Evolutionary conservation across 2,797 vertebrate genomes (phyloP).

Genomic region (Tamandua tetradactyla): DNA sequence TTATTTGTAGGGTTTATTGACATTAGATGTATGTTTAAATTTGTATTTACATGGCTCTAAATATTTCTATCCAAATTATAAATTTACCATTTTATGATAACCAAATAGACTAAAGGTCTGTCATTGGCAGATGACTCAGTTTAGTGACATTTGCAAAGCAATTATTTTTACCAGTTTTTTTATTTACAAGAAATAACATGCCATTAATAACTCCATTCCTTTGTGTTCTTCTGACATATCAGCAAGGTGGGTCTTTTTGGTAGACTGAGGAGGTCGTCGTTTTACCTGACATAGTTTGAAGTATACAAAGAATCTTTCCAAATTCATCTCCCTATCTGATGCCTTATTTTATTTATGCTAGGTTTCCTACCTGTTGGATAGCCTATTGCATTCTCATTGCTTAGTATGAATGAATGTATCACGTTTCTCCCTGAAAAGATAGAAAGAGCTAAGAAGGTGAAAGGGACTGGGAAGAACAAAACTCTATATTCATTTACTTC

Average conservation of each 20-base stretch:
- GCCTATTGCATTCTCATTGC: not conserved
- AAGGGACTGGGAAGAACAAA: not conserved
- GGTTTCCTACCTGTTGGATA: not conserved
- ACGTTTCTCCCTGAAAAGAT: not conserved
- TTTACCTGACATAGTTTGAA: not conserved
- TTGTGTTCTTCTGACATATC: not conserved
- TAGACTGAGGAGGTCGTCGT: not conserved
- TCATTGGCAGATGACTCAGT: not conserved
- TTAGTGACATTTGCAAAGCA: not conserved
- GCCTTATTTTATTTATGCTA: not conserved
- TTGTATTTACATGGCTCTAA: not conserved
- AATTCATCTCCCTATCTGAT: not conserved
- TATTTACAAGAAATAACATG: slow-evolving; percentile 5
- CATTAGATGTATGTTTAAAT: not conserved
- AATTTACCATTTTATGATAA: not conserved
- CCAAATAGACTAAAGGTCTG: not conserved
- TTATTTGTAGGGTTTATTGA: not conserved
- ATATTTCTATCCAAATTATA: slow-evolving; percentile 3
- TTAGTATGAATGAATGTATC: not conserved
- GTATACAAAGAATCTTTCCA: not conserved
- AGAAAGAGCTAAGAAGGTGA: not conserved
- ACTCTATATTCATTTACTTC: not conserved
- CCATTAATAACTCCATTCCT: not conserved
- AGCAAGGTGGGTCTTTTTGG: not conserved
- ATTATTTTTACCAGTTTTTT: not conserved